Conservation (phyloP, 2,888 invertebrate genomes). For the Dromius quadrimaculatus region DNA sequence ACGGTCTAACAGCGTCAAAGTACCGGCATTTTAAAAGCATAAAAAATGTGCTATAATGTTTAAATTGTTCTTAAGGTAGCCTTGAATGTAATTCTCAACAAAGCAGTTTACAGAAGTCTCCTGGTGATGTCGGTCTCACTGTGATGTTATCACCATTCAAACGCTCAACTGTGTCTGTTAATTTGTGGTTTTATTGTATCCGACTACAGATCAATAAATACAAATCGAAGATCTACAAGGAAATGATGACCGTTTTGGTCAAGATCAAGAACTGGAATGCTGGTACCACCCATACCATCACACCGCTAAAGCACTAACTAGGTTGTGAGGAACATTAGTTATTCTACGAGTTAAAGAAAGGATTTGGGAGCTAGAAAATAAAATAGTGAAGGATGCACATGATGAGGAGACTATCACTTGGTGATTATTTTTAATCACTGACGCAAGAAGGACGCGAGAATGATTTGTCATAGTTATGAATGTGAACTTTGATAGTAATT, state of each 20-base stretch:
- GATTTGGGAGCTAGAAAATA: no score
- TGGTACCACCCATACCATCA: constrained; percentile 23
- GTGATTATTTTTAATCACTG: constrained; percentile 44
- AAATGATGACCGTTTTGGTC: constrained; percentile 12
- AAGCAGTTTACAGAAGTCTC: no score
- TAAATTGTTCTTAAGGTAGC: no score
- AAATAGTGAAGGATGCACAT: constrained; percentile 30
- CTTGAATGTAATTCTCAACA: no score
- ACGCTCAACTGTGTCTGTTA: constrained; percentile 21
- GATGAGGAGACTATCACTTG: constrained; percentile 21
- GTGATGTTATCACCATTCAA: no score
- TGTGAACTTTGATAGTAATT: constrained; percentile 27
- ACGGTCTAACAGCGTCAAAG: no score
- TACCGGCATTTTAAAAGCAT: no score
- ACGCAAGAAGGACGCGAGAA: constrained; percentile 29
- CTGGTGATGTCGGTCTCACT: no score
- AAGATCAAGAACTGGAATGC: background rate
- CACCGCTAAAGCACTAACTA: background rate
- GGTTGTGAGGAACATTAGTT: no score
- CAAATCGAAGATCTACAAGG: constrained; percentile 31
- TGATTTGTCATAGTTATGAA: constrained; percentile 39
- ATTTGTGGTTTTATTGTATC: constrained; percentile 44
- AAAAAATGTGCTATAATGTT: no score
- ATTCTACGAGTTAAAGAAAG: no score
- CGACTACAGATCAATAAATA: constrained; percentile 31